These are phyloP conservation scores for Catostomus latipinnis DNA, from an alignment of 2,797 vertebrate species.

Conservation along the genomic window DNA sequence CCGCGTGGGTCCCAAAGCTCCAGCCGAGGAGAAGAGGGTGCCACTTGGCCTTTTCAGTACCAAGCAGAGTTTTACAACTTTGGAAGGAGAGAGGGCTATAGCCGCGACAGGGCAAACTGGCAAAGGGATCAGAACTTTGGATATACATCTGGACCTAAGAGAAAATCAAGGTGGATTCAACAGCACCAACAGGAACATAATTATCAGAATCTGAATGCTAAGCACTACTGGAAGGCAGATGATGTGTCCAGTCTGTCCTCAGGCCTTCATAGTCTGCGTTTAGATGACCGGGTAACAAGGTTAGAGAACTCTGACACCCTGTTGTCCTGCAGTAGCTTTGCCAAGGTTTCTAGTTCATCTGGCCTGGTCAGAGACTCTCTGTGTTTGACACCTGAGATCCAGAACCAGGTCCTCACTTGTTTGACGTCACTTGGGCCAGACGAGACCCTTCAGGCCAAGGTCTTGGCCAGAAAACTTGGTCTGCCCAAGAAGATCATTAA, in stretches of 20 bases:
- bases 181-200: slow-evolving; percentile 55
- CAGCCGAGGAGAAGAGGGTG: not conserved
- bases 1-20: slow-evolving; percentile 30
- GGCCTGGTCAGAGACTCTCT: slow-evolving; percentile 52
- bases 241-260: slow-evolving; percentile 53
- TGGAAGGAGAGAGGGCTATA: slow-evolving; percentile 60
- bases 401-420: slow-evolving; percentile 70
- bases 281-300: slow-evolving; percentile 46
- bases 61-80: slow-evolving; percentile 63
- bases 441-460: slow-evolving; percentile 72
- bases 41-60: slow-evolving; percentile 43
- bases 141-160: slow-evolving; percentile 44
- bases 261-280: slow-evolving; percentile 65
- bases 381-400: slow-evolving; percentile 65
- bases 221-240: slow-evolving; percentile 58
- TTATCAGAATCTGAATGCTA: slow-evolving; percentile 43
- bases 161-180: slow-evolving; percentile 49
- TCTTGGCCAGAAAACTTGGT: slow-evolving; percentile 74
- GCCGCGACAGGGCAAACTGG: slow-evolving; percentile 52
- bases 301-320: slow-evolving; percentile 14
- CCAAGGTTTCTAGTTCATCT: slow-evolving; percentile 15
- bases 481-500: slow-evolving; percentile 85
- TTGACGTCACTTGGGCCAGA: slow-evolving; percentile 73
- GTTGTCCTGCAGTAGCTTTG: slow-evolving; percentile 28
- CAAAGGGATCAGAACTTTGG: slow-evolving; percentile 33